These are phyloP conservation scores for Drosophila nigricruria DNA, from an alignment of 2,888 invertebrate species.

Conservation along the genomic window DNA sequence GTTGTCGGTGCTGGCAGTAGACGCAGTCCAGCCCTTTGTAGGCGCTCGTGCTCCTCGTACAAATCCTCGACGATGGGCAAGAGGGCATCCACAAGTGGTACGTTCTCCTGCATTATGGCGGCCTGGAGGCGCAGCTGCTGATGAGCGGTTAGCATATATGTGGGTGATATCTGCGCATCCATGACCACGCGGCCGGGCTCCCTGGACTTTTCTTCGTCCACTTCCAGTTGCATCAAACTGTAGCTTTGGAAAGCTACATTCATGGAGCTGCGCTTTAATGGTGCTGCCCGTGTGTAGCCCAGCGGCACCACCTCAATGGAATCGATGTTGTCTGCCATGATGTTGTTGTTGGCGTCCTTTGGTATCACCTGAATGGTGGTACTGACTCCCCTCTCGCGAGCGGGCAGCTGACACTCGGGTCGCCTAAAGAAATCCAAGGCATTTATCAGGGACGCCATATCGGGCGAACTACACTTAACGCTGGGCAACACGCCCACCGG, in stretches of 20 bases:
- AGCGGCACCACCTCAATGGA: conserved; percentile 28
- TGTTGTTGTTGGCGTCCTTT: neutral
- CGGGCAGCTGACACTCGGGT: conserved; percentile 14
- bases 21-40: neutral
- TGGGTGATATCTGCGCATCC: conserved; percentile 9
- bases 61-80: conserved; percentile 25
- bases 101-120: conserved; percentile 16
- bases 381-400: neutral
- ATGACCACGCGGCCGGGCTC: neutral
- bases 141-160: neutral
- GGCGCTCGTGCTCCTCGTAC: conserved; percentile 16
- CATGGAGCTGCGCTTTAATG: conserved; percentile 1
- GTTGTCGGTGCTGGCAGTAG: neutral
- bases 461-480: conserved; percentile 6
- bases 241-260: conserved; percentile 23
- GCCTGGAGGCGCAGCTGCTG: conserved; percentile 34
- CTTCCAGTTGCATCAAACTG: conserved; percentile 13
- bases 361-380: conserved; percentile 30
- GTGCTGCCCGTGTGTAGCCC: neutral
- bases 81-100: conserved; percentile 30
- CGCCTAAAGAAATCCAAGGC: conserved; percentile 30
- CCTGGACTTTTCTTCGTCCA: neutral
- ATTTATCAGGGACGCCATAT: conserved; percentile 25
- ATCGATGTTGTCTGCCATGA: neutral
- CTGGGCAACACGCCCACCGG: conserved; percentile 27